A percentile compares a stretch with the other conserved stretches of the same genome.
Conservation (phyloP, 2,888 invertebrate species). For the Achlya flavicornis region DNA sequence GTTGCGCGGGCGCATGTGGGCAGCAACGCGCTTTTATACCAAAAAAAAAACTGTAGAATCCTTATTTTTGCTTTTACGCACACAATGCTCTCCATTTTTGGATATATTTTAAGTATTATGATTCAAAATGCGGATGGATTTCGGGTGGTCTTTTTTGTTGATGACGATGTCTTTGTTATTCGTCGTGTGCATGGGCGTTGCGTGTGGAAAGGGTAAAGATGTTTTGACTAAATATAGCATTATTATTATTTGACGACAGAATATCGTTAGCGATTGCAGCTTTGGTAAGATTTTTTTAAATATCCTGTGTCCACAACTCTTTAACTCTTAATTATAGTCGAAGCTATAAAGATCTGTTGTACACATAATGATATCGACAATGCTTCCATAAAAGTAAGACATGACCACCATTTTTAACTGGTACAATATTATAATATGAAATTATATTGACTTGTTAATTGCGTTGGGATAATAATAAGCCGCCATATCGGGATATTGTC, state of each 20-base stretch:
- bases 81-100: constrained; percentile 29
- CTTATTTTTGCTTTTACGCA: constrained; percentile 2
- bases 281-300: not conserved
- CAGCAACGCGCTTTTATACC: constrained; percentile 28
- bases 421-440: constrained; percentile 29
- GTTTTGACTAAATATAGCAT: not conserved
- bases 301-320: not conserved
- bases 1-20: constrained; percentile 38
- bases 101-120: constrained; percentile 21
- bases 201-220: not conserved
- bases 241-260: constrained; percentile 1
- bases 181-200: not conserved
- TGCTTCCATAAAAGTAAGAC: constrained; percentile 30
- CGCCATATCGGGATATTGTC: constrained; percentile 40
- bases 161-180: constrained; percentile 6
- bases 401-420: constrained; percentile 12
- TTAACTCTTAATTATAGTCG: too few species aligned
- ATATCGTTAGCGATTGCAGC: not conserved
- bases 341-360: not conserved
- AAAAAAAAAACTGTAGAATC: constrained; percentile 16
- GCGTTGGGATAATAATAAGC: constrained; percentile 40
- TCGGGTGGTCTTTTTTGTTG: constrained; percentile 33
- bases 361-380: constrained; percentile 14
- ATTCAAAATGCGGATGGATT: constrained; percentile 28
- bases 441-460: constrained; percentile 44